Base-by-base conservation (phyloP, 1,140 invertebrate species). In the Papilio polyxenes region DNA sequence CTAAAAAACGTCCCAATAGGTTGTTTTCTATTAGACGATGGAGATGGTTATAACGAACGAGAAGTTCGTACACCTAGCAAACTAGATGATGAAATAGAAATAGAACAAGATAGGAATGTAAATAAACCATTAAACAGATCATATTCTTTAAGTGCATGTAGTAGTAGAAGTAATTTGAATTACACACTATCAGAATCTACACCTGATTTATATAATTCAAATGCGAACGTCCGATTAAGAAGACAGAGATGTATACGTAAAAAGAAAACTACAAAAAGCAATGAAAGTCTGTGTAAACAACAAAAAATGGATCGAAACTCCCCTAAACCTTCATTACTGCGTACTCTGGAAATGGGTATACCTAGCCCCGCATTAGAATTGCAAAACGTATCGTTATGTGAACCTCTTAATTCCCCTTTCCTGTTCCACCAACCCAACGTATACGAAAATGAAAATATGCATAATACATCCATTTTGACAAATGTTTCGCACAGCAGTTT, bases 1-100 rank as follows among this genome's bases (percentile, higher is more conserved):
- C 80, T 94, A 51, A 94, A 93, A 81, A 93, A 94, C 78, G 87
- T 94, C 37, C 92, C 93, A 10, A 92, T 94, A 17, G 92, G 93
- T 8, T 92, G 93, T 84, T 93, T 93, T 85, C 91, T 94, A 62
- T 87, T 94, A 85, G 93, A 93, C 65, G 92, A 94, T 83, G 92
- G 91, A 11, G 90, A 93, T 84, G 93, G 92, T 53, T 94, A 93
- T 51, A 93, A 93, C 83, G 93, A 94, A 86, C 87, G 93, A 85
- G 93, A 94, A 88, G 93, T 94, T 13, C 88, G 85, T 83, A 94
- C 93, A 48, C 93, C 93, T 49, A 91, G 93, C 15, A 87, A 86
- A 80, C 81, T 88, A 17, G 83, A 88, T 81, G n/a, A 76, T 23
- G 88, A 89, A 83, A 81, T 51, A 20, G 89, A 86, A 81, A 40